Evolutionary conservation across 2,888 invertebrate species (phyloP).

Genomic region (Caenorhabditis japonica): DNA sequence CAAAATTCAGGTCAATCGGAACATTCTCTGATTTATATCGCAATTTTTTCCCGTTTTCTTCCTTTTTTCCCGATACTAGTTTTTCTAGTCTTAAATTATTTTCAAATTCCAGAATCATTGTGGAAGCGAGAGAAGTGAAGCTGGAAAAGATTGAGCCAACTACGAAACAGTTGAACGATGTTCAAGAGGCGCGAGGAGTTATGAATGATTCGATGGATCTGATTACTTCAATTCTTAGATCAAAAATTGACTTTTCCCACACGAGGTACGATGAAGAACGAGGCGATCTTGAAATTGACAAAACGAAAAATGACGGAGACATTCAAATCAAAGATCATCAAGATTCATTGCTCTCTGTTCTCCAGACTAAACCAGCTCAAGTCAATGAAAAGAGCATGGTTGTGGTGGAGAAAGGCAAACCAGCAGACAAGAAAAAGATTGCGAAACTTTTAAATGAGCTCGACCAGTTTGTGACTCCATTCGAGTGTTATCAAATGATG

Average conservation of each 20-base stretch:
- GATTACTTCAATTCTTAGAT: slow-evolving; percentile 45
- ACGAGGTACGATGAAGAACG: slow-evolving; percentile 61
- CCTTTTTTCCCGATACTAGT: too few species aligned
- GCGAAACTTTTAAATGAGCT: slow-evolving; percentile 22
- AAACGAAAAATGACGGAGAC: slow-evolving; percentile 5
- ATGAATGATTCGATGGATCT: slow-evolving; percentile 48
- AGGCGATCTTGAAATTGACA: slow-evolving; percentile 54
- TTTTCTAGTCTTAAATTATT: neutral
- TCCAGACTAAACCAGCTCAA: neutral
- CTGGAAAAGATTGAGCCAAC: slow-evolving; percentile 58
- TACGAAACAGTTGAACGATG: slow-evolving; percentile 32
- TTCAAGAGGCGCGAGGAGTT: slow-evolving; percentile 39
- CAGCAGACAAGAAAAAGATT: slow-evolving; percentile 7
- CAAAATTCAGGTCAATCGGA: too few species aligned
- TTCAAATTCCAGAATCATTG: slow-evolving; percentile 59
- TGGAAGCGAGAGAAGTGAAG: slow-evolving; percentile 63
- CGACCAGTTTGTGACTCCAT: slow-evolving; percentile 62
- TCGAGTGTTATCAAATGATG: slow-evolving; percentile 58
- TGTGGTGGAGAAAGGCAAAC: slow-evolving; percentile 31
- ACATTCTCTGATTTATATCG: too few species aligned
- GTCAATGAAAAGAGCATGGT: slow-evolving; percentile 1
- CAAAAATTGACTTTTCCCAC: slow-evolving; percentile 63
- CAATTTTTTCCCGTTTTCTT: too few species aligned
- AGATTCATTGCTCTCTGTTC: slow-evolving; percentile 32
- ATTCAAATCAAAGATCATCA: slow-evolving; percentile 9